phyloP scores from a whole-genome alignment of 2,888 invertebrate genomes.

The Gymnosoma rotundatum region DNA sequence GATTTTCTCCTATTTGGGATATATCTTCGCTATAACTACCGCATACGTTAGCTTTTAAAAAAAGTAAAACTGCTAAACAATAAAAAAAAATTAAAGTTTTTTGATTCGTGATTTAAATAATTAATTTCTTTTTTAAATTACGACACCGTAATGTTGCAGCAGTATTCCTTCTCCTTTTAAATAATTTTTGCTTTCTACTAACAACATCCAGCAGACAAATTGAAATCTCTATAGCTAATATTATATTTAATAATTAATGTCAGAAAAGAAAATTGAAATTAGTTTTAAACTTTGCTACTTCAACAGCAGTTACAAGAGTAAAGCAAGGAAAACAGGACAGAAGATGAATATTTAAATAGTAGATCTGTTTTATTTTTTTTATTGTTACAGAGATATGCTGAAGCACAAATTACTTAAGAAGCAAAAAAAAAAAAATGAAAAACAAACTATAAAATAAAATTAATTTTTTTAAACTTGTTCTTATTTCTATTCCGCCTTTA shows the following conservation, averaged over 20 bases:
- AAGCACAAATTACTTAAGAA: too few relatives aligned
- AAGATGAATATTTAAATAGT: slow-evolving; percentile 4
- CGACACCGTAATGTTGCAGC: not conserved
- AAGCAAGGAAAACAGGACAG: not conserved
- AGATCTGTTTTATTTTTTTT: not conserved
- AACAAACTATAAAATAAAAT: too few relatives aligned
- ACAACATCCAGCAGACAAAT: slow-evolving; percentile 59
- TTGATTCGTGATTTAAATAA: too few relatives aligned
- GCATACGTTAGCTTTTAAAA: too few relatives aligned
- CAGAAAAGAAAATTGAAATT: slow-evolving; percentile 67
- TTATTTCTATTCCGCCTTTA: slow-evolving; percentile 15
- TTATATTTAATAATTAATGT: slow-evolving; percentile 72
- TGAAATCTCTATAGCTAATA: slow-evolving; percentile 70
- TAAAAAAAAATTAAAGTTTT: too few relatives aligned
- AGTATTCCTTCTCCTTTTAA: not conserved
- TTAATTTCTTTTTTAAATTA: too few relatives aligned
- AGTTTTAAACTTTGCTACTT: slow-evolving; percentile 60
- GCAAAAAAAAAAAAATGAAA: slow-evolving; percentile 3
- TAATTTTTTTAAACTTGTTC: not conserved
- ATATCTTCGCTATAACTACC: too few relatives aligned
- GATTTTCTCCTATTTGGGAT: too few relatives aligned
- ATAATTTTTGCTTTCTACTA: not conserved
- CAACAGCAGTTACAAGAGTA: slow-evolving; percentile 17
- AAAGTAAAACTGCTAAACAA: too few relatives aligned
- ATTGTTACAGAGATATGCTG: too few relatives aligned